Base-by-base conservation (phyloP, 2,797 vertebrate genomes). In the Chaenodraco wilsoni region DNA sequence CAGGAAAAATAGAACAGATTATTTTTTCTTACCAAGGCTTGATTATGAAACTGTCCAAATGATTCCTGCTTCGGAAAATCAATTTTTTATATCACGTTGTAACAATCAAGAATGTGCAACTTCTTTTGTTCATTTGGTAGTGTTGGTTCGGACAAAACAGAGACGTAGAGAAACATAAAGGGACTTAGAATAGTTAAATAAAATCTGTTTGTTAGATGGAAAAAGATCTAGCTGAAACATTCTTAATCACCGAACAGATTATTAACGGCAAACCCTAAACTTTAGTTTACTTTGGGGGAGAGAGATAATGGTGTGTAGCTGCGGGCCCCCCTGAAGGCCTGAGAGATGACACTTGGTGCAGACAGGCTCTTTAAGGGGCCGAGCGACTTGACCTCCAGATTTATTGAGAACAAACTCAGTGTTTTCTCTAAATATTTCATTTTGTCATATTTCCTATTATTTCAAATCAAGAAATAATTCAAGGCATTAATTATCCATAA, bases 231-330 rank as follows among this genome's bases (percentile, higher is more conserved):
- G 2, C 40, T 61, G 11, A 8, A 46, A 50, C 7, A 58, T 11
- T 46, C 7, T 68, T 76, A 57, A 72, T 72, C 49, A 52, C 27
- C 51, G 14, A 59, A 55, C 33, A 0, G 2, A 79, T 76, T 51
- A 78, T 72, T 48, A 57, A 44, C 64, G 65, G 64, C 41, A 0
- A 69, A 72, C 46, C 33, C 23, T 56, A 62, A 77, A 86, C 76
- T 78, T 85, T 68, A 82, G 82, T 87, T 88, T 84, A 85, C 72
- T 86, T 88, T 79, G 61, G 54, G 71, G 77, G 54, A 56, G 37
- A 66, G 68, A 67, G 55, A 62, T 78, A 76, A 87, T 81, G 74
- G 73, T 69, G 72, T 76, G 83, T 83, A 51, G 83, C 88, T 85
- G 61, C 78, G 68, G 74, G 82, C 57, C 72, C 72, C 85, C 78